A percentile compares a stretch with the other conserved stretches of the same genome.
Evolutionary conservation across 1,140 invertebrate species (phyloP).

Genomic region (Caerostris darwini): DNA sequence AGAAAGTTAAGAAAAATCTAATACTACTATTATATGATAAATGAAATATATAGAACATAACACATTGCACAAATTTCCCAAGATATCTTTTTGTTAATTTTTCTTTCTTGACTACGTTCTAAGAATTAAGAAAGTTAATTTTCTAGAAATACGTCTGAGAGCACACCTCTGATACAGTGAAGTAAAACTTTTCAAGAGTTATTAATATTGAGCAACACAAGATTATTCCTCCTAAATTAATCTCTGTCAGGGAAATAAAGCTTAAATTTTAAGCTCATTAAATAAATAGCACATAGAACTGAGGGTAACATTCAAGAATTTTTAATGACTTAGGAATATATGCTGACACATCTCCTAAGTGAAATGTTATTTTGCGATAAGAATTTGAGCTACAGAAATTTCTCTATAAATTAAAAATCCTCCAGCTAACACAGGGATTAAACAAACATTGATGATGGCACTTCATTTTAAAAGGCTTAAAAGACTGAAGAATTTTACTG

Average conservation of each 20-base stretch:
- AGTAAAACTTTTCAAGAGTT: not conserved
- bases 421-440: not conserved
- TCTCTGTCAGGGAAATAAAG: not conserved
- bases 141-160: not conserved
- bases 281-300: not conserved
- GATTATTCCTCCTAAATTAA: not conserved
- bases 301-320: not conserved
- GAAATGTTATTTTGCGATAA: not conserved
- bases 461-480: constrained; percentile 7
- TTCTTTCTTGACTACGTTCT: not conserved
- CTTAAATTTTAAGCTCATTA: constrained; percentile 20
- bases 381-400: constrained; percentile 15
- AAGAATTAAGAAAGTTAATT: not conserved
- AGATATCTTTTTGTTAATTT: too few species aligned
- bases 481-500: not conserved
- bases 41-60: too few species aligned
- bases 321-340: not conserved
- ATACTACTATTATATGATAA: too few species aligned
- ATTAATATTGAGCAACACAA: not conserved
- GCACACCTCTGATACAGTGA: not conserved
- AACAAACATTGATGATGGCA: not conserved
- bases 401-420: constrained; percentile 20
- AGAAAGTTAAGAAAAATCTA: too few species aligned
- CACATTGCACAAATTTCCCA: too few species aligned
- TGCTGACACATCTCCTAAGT: not conserved